A percentile compares a stretch with the other conserved stretches of the same genome.
These are phyloP conservation scores for Penelope pileata DNA, from an alignment of 2,113 vertebrate genomes.

Conservation along the genomic window DNA sequence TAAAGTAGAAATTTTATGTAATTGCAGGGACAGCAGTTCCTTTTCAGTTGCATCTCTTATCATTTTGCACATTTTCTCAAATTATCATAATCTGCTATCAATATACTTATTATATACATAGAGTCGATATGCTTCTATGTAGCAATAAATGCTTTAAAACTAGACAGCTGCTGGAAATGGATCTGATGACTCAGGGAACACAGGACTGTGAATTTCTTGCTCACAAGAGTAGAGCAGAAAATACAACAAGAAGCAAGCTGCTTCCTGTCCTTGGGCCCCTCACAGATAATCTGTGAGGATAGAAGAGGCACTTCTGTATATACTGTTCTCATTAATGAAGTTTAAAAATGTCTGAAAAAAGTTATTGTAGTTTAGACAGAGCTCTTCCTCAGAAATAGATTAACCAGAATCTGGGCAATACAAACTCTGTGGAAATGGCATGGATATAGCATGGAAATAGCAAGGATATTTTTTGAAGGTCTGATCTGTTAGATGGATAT, in stretches of 20 bases:
- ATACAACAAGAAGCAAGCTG: neutral
- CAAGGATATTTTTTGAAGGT: neutral
- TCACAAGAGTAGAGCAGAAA: neutral
- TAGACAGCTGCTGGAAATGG: neutral
- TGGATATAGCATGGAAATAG: neutral
- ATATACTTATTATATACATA: neutral
- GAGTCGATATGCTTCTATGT: neutral
- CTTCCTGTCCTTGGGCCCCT: neutral
- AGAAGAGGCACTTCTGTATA: neutral
- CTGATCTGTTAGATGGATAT: neutral
- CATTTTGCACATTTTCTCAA: neutral
- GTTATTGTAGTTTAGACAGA: neutral
- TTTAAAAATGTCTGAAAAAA: neutral
- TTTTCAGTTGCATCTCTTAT: neutral
- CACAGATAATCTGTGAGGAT: neutral
- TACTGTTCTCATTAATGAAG: neutral
- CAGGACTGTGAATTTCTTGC: neutral
- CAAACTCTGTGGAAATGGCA: neutral
- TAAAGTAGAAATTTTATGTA: neutral
- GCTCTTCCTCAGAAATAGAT: neutral
- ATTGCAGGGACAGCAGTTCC: neutral
- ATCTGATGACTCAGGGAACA: neutral
- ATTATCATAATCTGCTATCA: neutral
- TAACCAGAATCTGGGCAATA: too few species aligned
- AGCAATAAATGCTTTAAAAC: neutral